A percentile compares a stretch with the other conserved stretches of the same genome.
Evolutionary conservation across 2,888 invertebrate species (phyloP).

Genomic region (Oxycera nigricornis): DNA sequence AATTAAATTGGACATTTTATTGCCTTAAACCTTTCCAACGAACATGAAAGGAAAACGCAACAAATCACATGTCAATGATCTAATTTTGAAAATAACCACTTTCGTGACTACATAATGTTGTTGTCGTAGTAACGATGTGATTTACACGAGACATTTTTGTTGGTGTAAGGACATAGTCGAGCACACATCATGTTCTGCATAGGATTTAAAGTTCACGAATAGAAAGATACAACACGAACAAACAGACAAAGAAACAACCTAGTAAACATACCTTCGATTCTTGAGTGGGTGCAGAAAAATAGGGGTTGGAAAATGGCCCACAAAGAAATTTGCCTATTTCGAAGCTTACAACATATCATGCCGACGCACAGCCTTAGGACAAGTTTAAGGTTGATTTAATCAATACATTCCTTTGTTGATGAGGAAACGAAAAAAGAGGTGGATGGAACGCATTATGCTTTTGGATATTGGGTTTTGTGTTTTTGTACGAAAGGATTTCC

Average conservation of each 20-base stretch:
- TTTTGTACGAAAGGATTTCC: not conserved
- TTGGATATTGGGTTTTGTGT: not conserved
- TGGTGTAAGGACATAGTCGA: not conserved
- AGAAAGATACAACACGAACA: not conserved
- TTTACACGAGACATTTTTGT: not conserved
- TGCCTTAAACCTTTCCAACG: no score
- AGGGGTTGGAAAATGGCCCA: not conserved
- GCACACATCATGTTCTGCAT: not conserved
- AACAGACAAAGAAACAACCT: no score
- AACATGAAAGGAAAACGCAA: not conserved
- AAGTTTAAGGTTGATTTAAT: slow-evolving; percentile 21
- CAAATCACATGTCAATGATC: not conserved
- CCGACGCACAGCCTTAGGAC: not conserved
- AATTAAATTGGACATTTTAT: no score
- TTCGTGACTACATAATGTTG: not conserved
- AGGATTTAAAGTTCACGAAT: not conserved
- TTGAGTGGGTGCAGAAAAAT: not conserved
- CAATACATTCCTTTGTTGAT: not conserved
- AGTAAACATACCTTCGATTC: no score
- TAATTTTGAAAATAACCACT: not conserved
- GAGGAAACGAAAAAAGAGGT: not conserved
- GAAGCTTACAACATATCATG: not conserved
- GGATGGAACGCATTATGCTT: not conserved
- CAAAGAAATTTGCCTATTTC: not conserved
- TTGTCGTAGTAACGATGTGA: no score